A percentile compares a stretch with the other conserved stretches of the same genome.
phyloP scores from a whole-genome alignment of 2,888 invertebrate genomes.

The Phania funesta region DNA sequence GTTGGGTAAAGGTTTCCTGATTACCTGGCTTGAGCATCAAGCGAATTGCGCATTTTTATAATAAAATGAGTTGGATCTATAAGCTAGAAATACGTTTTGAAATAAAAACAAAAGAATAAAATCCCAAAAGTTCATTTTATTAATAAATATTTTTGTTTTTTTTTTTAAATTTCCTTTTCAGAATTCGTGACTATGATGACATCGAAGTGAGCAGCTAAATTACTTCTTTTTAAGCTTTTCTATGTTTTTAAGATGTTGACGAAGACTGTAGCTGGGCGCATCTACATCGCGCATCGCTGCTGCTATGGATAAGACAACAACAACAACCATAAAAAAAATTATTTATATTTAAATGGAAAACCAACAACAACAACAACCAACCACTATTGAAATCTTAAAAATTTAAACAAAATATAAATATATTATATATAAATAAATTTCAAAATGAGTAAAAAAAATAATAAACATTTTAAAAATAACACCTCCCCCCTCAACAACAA shows the following conservation, averaged over 20 bases:
- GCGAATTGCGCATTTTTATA: too few species aligned
- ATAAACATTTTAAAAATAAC: conserved; percentile 50
- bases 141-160: conserved; percentile 58
- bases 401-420: conserved; percentile 69
- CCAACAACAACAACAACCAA: conserved; percentile 67
- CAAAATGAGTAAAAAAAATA: conserved; percentile 35
- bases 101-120: not conserved
- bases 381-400: conserved; percentile 68
- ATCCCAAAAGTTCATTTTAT: conserved; percentile 21
- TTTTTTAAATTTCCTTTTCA: conserved; percentile 83
- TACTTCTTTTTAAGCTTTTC: conserved; percentile 83
- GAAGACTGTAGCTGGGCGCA: conserved; percentile 84
- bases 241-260: conserved; percentile 82
- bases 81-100: too few species aligned
- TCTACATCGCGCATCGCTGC: conserved; percentile 80
- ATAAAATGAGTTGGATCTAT: too few species aligned
- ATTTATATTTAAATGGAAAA: conserved; percentile 70
- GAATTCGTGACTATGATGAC: conserved; percentile 99
- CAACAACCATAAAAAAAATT: conserved; percentile 60
- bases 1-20: too few species aligned
- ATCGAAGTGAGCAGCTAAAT: conserved; percentile 95
- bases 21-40: too few species aligned
- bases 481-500: conserved; percentile 60
- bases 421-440: conserved; percentile 60
- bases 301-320: conserved; percentile 79